These are phyloP conservation scores for Otolemur garnettii DNA, from an alignment of 2,113 vertebrate species.

Conservation along the genomic window DNA sequence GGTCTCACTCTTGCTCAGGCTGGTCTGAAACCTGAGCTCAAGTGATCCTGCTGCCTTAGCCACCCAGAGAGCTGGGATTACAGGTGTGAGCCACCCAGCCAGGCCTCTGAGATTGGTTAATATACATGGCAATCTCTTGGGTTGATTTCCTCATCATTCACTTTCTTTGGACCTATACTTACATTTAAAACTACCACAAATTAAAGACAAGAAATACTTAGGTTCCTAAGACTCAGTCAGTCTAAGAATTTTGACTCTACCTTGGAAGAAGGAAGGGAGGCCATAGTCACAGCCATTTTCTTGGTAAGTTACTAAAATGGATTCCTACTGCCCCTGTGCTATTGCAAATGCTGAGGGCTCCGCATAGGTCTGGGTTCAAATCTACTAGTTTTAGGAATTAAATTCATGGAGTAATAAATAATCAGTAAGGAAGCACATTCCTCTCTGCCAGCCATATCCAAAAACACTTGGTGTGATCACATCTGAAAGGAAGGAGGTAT, in stretches of 20 bases:
- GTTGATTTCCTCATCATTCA: neutral
- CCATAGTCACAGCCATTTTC: neutral
- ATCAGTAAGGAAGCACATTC: neutral
- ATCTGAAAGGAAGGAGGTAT: neutral
- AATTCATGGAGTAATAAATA: neutral
- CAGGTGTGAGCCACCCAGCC: too few relatives aligned
- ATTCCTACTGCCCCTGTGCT: neutral
- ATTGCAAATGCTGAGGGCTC: neutral
- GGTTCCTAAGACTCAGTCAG: neutral
- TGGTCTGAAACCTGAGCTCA: too few relatives aligned
- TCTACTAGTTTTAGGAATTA: neutral
- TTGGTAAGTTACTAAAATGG: neutral
- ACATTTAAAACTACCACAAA: conserved; percentile 24
- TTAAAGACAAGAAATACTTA: neutral
- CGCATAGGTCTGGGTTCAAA: conserved; percentile 5
- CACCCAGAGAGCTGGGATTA: too few relatives aligned
- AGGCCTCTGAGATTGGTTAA: neutral
- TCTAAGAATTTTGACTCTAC: neutral
- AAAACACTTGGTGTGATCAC: neutral
- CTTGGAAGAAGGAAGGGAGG: neutral
- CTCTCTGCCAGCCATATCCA: neutral
- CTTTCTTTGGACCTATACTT: neutral
- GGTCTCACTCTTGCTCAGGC: too few relatives aligned
- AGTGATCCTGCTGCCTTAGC: too few relatives aligned
- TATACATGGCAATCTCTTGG: neutral